Conservation (phyloP, 2,888 invertebrate species). For the Drosophila parthenogenetica region DNA sequence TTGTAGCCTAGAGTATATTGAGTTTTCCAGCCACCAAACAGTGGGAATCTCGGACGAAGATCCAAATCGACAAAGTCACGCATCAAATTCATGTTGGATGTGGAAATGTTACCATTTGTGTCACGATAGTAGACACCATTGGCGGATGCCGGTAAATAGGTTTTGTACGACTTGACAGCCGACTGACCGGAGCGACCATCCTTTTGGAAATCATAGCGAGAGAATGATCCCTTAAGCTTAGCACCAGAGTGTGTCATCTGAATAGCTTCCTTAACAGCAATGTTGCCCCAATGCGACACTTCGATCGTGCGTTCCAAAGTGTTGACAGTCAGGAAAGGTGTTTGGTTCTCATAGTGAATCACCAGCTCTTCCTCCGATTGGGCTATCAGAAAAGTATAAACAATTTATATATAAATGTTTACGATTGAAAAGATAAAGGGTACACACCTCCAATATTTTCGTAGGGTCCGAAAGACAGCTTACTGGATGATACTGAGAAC, state of each 20-base stretch:
- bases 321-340: slow-evolving; percentile 97
- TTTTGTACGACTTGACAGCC: slow-evolving; percentile 96
- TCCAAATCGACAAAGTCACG: slow-evolving; percentile 98
- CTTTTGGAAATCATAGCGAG: slow-evolving; percentile 98
- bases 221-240: slow-evolving; percentile 96
- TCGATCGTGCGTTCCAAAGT: slow-evolving; percentile 94
- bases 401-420: neutral
- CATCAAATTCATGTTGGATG: slow-evolving; percentile 94
- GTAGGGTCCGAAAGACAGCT: slow-evolving; percentile 96
- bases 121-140: slow-evolving; percentile 97
- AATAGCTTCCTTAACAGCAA: slow-evolving; percentile 97
- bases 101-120: slow-evolving; percentile 99
- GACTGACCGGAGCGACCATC: slow-evolving; percentile 95
- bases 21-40: slow-evolving; percentile 99
- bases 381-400: slow-evolving; percentile 71
- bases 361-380: slow-evolving; percentile 88
- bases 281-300: slow-evolving; percentile 99
- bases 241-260: slow-evolving; percentile 97
- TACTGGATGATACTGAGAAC: slow-evolving; percentile 90
- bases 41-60: slow-evolving; percentile 97
- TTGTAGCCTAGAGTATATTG: slow-evolving; percentile 98
- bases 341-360: slow-evolving; percentile 98
- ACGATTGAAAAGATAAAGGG: slow-evolving; percentile 40
- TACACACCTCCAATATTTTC: slow-evolving; percentile 87
- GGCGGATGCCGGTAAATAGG: slow-evolving; percentile 93